A percentile compares a stretch with the other conserved stretches of the same genome.
These are phyloP conservation scores for Daktulosphaira vitifoliae DNA, from an alignment of 1,140 invertebrate species.

Conservation along the genomic window DNA sequence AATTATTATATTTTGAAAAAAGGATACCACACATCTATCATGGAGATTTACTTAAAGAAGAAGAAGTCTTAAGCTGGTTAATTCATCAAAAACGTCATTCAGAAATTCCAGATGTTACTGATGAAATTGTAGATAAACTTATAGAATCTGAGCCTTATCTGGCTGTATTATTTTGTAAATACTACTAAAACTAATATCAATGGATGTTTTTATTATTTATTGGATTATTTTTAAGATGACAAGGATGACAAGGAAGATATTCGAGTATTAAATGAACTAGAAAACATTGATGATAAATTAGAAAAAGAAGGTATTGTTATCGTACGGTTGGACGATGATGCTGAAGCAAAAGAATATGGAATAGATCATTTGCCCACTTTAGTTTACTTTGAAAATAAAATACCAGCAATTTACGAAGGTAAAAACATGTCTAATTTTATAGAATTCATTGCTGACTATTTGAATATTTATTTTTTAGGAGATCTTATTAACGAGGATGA, in stretches of 20 bases:
- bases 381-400: conserved; percentile 86
- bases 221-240: conserved; percentile 56
- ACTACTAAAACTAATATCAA: neutral
- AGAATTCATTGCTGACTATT: neutral
- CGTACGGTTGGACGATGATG: conserved; percentile 77
- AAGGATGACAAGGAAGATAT: conserved; percentile 84
- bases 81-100: conserved; percentile 80
- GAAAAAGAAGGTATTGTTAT: conserved; percentile 85
- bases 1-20: conserved; percentile 78
- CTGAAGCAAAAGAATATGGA: conserved; percentile 81
- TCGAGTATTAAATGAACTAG: conserved; percentile 74
- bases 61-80: conserved; percentile 79
- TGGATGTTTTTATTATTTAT: neutral
- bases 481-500: conserved; percentile 86
- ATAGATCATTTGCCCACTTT: conserved; percentile 81
- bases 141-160: conserved; percentile 68
- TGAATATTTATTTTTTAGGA: conserved; percentile 45
- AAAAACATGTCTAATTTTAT: conserved; percentile 14
- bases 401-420: conserved; percentile 81
- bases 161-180: conserved; percentile 78
- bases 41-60: conserved; percentile 84
- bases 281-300: conserved; percentile 86
- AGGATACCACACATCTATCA: conserved; percentile 81
- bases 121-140: conserved; percentile 89
- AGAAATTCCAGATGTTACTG: conserved; percentile 84